phyloP scores from a whole-genome alignment of 23 tunicate genomes.

The Corella eumyota region DNA sequence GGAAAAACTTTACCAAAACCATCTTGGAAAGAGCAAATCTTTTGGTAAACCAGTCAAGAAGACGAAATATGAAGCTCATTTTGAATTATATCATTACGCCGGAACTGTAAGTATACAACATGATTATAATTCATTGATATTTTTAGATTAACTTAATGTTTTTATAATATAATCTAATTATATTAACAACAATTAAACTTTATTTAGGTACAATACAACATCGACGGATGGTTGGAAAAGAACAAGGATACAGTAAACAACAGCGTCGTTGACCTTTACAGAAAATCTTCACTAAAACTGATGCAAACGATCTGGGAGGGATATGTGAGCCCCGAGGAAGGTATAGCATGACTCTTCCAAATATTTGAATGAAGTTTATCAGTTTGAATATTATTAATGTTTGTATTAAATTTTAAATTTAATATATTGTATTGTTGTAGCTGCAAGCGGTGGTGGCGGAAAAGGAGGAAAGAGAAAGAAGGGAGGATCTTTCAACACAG shows the following conservation, averaged over 20 bases:
- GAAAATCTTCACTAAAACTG: conserved; percentile 60
- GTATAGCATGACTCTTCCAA: conserved; percentile 26
- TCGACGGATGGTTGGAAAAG: conserved; percentile 83
- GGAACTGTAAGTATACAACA: conserved; percentile 60
- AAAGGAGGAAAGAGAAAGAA: conserved; percentile 96
- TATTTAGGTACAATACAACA: conserved; percentile 89
- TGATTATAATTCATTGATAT: no score
- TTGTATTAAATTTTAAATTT: background rate
- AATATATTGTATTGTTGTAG: conserved; percentile 19
- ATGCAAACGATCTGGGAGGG: conserved; percentile 97
- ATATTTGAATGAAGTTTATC: no score
- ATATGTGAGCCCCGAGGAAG: conserved; percentile 95
- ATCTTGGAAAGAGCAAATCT: conserved; percentile 80
- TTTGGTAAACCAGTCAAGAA: conserved; percentile 82
- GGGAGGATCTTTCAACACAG: conserved; percentile 92
- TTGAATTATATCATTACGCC: conserved; percentile 89
- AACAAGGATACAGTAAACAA: conserved; percentile 95
- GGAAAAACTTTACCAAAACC: conserved; percentile 88
- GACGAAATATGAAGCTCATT: conserved; percentile 91
- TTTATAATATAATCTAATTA: background rate
- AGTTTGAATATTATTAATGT: background rate
- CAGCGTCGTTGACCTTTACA: conserved; percentile 89
- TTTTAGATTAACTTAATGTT: no score
- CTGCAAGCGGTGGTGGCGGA: conserved; percentile 71
- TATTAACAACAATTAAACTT: no score